Evolutionary conservation across 2,888 invertebrate genomes (phyloP), one percentile per base, ranked within the genome.

Genomic region (Dicyrtomina minuta): DNA sequence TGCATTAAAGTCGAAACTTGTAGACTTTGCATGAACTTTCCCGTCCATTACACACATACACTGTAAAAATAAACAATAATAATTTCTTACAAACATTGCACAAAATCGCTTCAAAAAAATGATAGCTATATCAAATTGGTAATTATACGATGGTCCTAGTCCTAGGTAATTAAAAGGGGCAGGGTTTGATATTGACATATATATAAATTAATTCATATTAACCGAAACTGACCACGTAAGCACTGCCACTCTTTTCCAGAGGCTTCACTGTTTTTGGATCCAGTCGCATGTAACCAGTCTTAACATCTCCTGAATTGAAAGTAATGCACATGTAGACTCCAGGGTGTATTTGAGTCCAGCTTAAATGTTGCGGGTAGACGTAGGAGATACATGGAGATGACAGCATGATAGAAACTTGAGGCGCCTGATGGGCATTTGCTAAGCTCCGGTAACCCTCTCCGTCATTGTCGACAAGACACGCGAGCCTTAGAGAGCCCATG

Each of bases 231-330:
- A 58, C 58, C 20, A 58, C 17, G 8, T 33, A 8, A 17, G 39
- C 39, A 1, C 15, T 39, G 1, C 24, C 26, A 39, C 51, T 33
- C 33, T 49, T 49, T 20, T 64, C 64, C n/a, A 64, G 33, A 24
- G 64, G 64, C n/a, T 51, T 64, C 5, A 6, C 26, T 1, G 64
- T 64, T 17, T 33, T 2, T n/a, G 51, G n/a, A 1, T 3, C 51
- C 1, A 64, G 26, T 26, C 64, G 26, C 4, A 64, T 15, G 13
- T 39, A 58, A 6, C 58, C 58, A 15, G 58, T 58, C 20, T 39
- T 58, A 5, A 58, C 58, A n/a, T 1, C 41, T 1, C 13, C 33
- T 17, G 12, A 13, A 58, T 58, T 33, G 20, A 41, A 33, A 2
- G 58, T n/a, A 39, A 58, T 2, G 10, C 24, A 39, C 41, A 41